Conservation (phyloP, 1,140 invertebrate genomes). For the Zaprionus ghesquierei region DNA sequence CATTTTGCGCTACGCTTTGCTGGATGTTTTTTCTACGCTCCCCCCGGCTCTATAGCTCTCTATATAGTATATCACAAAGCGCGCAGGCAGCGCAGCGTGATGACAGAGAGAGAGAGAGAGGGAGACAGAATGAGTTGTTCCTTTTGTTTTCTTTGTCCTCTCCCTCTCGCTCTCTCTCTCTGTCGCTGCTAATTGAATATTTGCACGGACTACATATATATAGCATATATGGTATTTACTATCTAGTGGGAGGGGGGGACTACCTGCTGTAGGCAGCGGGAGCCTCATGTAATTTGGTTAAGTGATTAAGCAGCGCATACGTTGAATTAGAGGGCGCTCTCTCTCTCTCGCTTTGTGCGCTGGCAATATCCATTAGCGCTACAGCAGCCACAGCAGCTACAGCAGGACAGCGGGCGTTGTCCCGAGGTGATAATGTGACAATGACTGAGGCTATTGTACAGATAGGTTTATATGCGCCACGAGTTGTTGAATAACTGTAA, state of each 20-base stretch:
- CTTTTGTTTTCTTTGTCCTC: background rate
- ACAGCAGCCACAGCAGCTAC: background rate
- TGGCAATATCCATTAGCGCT: background rate
- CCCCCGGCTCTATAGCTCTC: background rate
- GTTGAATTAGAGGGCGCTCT: background rate
- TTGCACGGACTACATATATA: constrained; percentile 13
- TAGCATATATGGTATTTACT: background rate
- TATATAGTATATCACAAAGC: background rate
- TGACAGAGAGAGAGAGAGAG: background rate
- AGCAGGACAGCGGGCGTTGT: background rate
- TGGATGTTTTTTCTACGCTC: background rate
- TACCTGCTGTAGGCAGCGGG: background rate
- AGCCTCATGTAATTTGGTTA: constrained; percentile 30
- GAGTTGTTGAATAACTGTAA: background rate
- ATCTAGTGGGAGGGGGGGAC: background rate
- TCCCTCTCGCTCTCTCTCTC: background rate
- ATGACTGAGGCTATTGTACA: background rate
- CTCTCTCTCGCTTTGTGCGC: too few relatives aligned
- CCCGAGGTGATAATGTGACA: background rate
- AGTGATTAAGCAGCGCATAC: background rate
- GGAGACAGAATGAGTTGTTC: background rate
- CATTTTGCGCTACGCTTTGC: too few relatives aligned
- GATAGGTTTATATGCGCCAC: background rate
- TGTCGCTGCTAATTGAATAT: constrained; percentile 52
- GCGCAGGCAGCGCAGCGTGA: background rate